phyloP scores from a whole-genome alignment of 2,113 vertebrate species.

The Callocephalon fimbriatum region DNA sequence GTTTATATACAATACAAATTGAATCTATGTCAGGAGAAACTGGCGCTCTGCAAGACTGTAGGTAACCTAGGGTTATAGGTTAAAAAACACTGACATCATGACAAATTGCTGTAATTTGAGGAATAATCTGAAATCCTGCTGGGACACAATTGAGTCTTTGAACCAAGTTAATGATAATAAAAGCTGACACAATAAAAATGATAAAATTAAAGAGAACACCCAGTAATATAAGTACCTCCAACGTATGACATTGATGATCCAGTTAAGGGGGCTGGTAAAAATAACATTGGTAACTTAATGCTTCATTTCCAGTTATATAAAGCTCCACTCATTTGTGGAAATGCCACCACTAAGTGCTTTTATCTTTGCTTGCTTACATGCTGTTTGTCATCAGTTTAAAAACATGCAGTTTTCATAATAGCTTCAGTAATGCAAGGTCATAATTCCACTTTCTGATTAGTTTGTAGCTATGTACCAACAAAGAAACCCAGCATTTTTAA shows the following conservation, averaged over 20 bases:
- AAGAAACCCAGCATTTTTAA: not conserved
- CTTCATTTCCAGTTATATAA: not conserved
- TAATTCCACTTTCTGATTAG: constrained; percentile 34
- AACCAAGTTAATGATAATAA: constrained; percentile 69
- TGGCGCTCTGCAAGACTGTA: not conserved
- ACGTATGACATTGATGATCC: not conserved
- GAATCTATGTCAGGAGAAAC: constrained; percentile 1
- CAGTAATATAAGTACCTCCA: constrained; percentile 13
- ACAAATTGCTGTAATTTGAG: constrained; percentile 70
- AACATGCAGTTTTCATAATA: not conserved
- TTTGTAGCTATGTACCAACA: not conserved
- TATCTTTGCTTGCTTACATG: not conserved
- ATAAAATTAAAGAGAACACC: constrained; percentile 49
- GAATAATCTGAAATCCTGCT: constrained; percentile 65
- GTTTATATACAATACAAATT: constrained; percentile 41
- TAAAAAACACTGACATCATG: constrained; percentile 60
- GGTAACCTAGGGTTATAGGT: constrained; percentile 52
- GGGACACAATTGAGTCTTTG: constrained; percentile 42
- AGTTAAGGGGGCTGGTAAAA: not conserved
- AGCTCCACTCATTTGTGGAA: not conserved
- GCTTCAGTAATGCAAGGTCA: not conserved
- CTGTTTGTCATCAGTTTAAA: not conserved
- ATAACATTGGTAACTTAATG: not conserved
- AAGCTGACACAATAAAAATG: constrained; percentile 69
- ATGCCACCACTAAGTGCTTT: not conserved